Base-by-base conservation (phyloP, 2,888 invertebrate species). In the Agrotis ipsilon region DNA sequence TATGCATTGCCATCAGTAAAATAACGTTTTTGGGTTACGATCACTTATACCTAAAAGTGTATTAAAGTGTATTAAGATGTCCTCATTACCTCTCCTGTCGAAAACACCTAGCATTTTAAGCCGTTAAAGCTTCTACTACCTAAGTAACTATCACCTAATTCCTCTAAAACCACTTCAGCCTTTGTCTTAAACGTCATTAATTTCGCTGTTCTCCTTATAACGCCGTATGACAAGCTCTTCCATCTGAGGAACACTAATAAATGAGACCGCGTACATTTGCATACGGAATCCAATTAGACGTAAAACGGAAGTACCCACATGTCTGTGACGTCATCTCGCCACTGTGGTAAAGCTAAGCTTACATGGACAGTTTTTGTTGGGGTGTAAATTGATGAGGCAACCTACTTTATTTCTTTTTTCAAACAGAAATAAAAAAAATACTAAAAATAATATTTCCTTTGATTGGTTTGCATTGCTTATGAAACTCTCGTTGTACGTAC, bases 231-330 rank as follows among this genome's bases (percentile, higher is more conserved):
- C 59, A 72, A 63, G 67, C 48, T 18, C 27, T 72, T 57, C 59
- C 49, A 66, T 61, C 49, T 61, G 39, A 48, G 51, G 55, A 55
- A 21, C 32, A 63, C 63, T 79, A 76, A 72, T 80, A 72, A 80
- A 80, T 76, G 80, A 55, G 43, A 68, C 67, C 66, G 21, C 66
- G 24, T 21, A 61, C 73, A 80, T 80, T 80, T 80, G 51, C 80
- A 81, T 77, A 69, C 57, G 66, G 51, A 78, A 78, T 83, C 71
- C 75, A 81, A 83, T 83, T 83, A 82, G 55, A 78, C 62, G 65
- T 77, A 59, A 59, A 67, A 57, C 49, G 64, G 62, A 70, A 75
- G 43, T 39, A 51, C 62, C 46, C 48, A 49, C 43, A 45, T 54
- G 60, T 60, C 46, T 58, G 57, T 69, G 19, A 65, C 61, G 71